Conservation (phyloP, 2,888 invertebrate species). For the Diarsia brunnea region DNA sequence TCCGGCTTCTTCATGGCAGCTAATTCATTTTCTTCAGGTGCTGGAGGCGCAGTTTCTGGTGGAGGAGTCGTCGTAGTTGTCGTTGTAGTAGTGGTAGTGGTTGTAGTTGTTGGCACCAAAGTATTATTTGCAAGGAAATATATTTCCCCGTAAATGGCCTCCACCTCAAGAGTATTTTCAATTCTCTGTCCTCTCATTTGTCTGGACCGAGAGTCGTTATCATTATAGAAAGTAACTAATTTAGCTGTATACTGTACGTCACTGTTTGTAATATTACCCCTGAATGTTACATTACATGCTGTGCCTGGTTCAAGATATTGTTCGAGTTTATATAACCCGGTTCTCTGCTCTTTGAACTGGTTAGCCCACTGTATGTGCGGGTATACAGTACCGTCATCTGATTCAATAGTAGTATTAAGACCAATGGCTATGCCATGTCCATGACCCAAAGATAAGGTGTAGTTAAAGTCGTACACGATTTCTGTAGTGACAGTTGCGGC, state of each 20-base stretch:
- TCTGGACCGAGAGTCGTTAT: conserved; percentile 91
- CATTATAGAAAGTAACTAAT: conserved; percentile 93
- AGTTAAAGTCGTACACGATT: conserved; percentile 93
- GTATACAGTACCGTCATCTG: conserved; percentile 90
- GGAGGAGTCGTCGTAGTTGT: conserved; percentile 89
- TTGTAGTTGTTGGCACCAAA: conserved; percentile 94
- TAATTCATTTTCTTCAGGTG: conserved; percentile 85
- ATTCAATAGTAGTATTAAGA: conserved; percentile 92
- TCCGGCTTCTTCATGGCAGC: conserved; percentile 80
- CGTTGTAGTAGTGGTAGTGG: conserved; percentile 92
- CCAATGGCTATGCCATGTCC: conserved; percentile 94
- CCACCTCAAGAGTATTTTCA: conserved; percentile 93
- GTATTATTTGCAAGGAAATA: conserved; percentile 94
- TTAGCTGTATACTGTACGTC: conserved; percentile 94
- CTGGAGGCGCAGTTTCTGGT: conserved; percentile 89
- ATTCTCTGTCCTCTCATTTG: conserved; percentile 92
- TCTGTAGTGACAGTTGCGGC: conserved; percentile 93
- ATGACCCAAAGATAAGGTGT: conserved; percentile 95
- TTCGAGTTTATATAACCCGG: conserved; percentile 91
- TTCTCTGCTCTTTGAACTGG: conserved; percentile 88
- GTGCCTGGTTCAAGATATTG: conserved; percentile 94
- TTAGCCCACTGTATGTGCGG: conserved; percentile 94
- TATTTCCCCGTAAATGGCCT: conserved; percentile 93
- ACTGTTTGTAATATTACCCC: conserved; percentile 93
- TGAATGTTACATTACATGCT: conserved; percentile 95